Evolutionary conservation across 2,113 vertebrate genomes (phyloP).

Genomic region (Trematomus loennbergii): DNA sequence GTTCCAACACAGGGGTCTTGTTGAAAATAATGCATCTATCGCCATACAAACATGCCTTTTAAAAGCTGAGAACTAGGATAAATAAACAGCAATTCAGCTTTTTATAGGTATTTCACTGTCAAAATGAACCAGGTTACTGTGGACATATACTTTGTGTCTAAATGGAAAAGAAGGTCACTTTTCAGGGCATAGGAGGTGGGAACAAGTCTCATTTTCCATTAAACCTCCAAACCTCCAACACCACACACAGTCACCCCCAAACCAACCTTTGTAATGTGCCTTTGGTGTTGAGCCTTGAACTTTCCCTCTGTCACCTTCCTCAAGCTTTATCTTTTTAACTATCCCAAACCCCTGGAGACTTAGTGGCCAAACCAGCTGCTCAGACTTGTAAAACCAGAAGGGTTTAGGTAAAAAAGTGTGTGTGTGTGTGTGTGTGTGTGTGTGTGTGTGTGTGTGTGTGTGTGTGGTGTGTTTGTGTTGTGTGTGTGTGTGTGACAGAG

Average conservation of each 20-base stretch:
- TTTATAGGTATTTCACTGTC: not conserved
- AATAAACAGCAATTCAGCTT: not conserved
- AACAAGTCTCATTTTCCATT: constrained; percentile 29
- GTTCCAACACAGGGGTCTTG: not conserved
- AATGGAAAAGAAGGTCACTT: constrained; percentile 2
- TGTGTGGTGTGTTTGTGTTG: constrained; percentile 38
- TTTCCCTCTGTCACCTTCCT: constrained; percentile 80
- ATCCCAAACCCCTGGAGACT: constrained; percentile 77
- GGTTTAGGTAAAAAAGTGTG: constrained; percentile 47
- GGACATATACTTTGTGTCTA: not conserved
- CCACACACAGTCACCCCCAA: constrained; percentile 8
- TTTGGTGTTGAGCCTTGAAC: constrained; percentile 56
- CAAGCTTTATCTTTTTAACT: constrained; percentile 77
- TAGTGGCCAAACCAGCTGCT: constrained; percentile 80
- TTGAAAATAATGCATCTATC: not conserved
- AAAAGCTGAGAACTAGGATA: not conserved
- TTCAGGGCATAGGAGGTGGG: constrained; percentile 15
- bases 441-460: constrained; percentile 36
- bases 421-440: constrained; percentile 47
- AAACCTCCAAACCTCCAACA: constrained; percentile 7
- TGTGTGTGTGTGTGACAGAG: constrained; percentile 46
- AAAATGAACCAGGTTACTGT: not conserved
- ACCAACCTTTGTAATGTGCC: constrained; percentile 24
- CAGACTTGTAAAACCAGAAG: constrained; percentile 74
- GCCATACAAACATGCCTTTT: not conserved